Evolutionary conservation across 2,888 invertebrate genomes (phyloP).

Genomic region (Lasius platythorax): DNA sequence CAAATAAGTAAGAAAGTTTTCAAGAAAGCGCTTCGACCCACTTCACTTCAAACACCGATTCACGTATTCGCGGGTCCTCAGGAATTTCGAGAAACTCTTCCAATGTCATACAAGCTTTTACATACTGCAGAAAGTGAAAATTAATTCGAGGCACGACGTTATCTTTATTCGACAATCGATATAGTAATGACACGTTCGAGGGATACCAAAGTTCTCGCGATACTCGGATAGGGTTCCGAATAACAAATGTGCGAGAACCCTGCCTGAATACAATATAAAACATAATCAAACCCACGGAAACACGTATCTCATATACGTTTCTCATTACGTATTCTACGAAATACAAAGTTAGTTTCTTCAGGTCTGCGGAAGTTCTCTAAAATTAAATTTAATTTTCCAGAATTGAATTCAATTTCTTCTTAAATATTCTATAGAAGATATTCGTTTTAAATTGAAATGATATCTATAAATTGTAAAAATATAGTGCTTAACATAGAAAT

Average conservation of each 20-base stretch:
- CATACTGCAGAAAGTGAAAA: conserved; percentile 15
- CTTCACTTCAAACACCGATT: conserved; percentile 30
- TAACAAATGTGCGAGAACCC: background rate
- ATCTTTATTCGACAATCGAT: conserved; percentile 53
- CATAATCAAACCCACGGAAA: background rate
- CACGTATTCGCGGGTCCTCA: conserved; percentile 31
- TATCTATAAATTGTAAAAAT: background rate
- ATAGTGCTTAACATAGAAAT: background rate
- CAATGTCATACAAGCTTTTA: conserved; percentile 10
- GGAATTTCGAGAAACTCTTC: conserved; percentile 49
- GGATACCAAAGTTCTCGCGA: conserved; percentile 5
- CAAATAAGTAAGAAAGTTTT: conserved; percentile 40
- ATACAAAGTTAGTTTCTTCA: background rate
- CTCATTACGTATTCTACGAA: background rate
- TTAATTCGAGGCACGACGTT: conserved; percentile 52
- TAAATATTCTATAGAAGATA: background rate
- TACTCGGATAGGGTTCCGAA: background rate
- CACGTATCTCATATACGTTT: background rate
- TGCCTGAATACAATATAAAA: background rate
- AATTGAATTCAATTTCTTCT: background rate
- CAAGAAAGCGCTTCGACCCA: conserved; percentile 17
- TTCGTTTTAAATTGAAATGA: background rate
- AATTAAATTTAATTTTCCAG: conserved; percentile 3
- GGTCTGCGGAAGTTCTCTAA: background rate
- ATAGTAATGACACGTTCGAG: conserved; percentile 6